Percentiles rank a stretch among this genome's conserved stretches.
Evolutionary conservation across 2,113 vertebrate species (phyloP).

Genomic region (Mastomys natalensis): DNA sequence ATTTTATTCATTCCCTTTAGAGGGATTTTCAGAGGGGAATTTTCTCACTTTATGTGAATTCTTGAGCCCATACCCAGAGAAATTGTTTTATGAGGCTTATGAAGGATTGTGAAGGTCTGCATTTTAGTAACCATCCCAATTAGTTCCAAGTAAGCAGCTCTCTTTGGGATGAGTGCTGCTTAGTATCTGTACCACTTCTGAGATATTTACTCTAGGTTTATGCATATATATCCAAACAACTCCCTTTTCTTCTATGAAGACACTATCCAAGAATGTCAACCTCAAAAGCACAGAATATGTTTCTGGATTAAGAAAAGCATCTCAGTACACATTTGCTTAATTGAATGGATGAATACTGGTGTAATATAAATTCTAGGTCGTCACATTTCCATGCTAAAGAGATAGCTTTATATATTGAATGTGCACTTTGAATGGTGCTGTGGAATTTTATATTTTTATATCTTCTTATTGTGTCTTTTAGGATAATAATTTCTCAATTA

Average conservation of each 20-base stretch:
- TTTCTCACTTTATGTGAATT: not conserved
- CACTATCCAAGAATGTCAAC: not conserved
- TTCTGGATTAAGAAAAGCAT: not conserved
- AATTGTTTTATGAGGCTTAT: not conserved
- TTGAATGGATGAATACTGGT: not conserved
- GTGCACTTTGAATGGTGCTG: not conserved
- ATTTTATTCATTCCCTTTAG: not conserved
- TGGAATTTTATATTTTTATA: not conserved
- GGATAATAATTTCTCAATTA: not conserved
- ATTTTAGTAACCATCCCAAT: not conserved
- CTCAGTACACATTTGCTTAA: not conserved
- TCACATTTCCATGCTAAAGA: not conserved
- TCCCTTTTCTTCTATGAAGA: not conserved
- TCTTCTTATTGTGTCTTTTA: not conserved
- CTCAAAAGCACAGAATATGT: not conserved
- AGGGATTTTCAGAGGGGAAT: not conserved
- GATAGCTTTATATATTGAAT: not conserved
- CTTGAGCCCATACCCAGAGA: not conserved
- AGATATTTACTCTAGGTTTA: not conserved
- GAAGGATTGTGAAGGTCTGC: not conserved
- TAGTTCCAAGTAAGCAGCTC: not conserved
- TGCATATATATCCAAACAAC: accelerated
- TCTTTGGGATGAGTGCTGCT: not conserved
- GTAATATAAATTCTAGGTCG: not conserved
- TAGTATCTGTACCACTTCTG: not conserved